Percentiles rank a stretch among this genome's conserved stretches.
These are phyloP conservation scores for Chaetophractus vellerosus DNA, from an alignment of 2,797 vertebrate genomes.

Conservation along the genomic window DNA sequence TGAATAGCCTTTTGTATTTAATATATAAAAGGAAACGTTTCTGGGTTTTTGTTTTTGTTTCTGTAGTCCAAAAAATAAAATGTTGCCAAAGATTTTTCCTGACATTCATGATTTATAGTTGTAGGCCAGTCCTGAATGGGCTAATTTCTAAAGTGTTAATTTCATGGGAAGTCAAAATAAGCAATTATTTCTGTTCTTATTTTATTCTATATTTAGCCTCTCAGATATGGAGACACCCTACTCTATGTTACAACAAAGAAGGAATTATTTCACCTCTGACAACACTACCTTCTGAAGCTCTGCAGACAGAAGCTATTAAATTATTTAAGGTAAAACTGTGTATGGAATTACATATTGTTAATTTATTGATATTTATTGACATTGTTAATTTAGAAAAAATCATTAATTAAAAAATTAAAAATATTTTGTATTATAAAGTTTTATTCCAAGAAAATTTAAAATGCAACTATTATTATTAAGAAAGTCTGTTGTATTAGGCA, in stretches of 20 bases:
- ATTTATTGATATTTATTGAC: background rate
- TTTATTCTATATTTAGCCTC: slow-evolving; percentile 90
- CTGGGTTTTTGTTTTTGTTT: background rate
- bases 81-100: slow-evolving; percentile 6
- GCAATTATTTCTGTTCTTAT: background rate
- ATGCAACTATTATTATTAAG: background rate
- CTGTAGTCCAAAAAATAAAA: background rate
- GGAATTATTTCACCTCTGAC: slow-evolving; percentile 95
- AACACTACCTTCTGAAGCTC: slow-evolving; percentile 96
- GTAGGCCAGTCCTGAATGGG: background rate
- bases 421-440: slow-evolving; percentile 19
- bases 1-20: no score
- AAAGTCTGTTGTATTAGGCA: background rate
- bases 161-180: slow-evolving; percentile 17
- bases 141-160: slow-evolving; percentile 11
- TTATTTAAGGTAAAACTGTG: slow-evolving; percentile 95
- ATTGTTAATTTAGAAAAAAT: background rate
- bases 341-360: background rate
- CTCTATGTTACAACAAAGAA: slow-evolving; percentile 97
- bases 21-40: background rate
- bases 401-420: background rate
- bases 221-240: slow-evolving; percentile 96
- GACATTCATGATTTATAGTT: background rate
- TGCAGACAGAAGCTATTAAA: slow-evolving; percentile 98
- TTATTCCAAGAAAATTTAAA: slow-evolving; percentile 28